Base-by-base conservation (phyloP, 1,140 invertebrate species). In the Papilio dardanus region DNA sequence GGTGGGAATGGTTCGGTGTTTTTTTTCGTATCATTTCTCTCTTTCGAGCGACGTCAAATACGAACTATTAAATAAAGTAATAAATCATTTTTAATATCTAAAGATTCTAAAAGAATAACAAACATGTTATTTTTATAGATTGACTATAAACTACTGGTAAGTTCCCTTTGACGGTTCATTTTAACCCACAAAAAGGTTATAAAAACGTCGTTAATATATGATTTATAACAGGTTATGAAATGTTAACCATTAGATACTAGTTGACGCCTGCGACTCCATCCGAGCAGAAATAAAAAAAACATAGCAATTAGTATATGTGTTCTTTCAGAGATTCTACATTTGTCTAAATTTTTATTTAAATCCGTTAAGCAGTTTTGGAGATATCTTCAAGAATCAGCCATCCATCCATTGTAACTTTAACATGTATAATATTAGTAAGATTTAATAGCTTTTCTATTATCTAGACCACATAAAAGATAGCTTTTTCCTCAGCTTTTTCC, bases 21-120 rank as follows among this genome's bases (percentile, higher is more conserved):
- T n/a, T n/a, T n/a, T n/a, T n/a, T n/a, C n/a, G n/a, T n/a, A n/a
- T n/a, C 12, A 42, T 14, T 3, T 42, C 14, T 16, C 14, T n/a
- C 1, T 3, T 21, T 21, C 46, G 19, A 19, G 19, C 16, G 19
- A 54, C 19, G 19, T 54, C 21, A 54, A 54, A 54, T 2, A 28
- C 21, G 10, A 24, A 24, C 3, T 24, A 54, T 7, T 54, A 54
- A 54, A 54, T 24, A 54, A 54, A 24, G 16, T 24, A 54, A 3
- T 62, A 62, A 62, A 62, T 62, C 54, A 62, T 28, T 30, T 54
- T 62, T 62, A 62, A 28, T 12, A 62, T 62, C 24, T 5, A 28
- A 62, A 62, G 54, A 28, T 62, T n/a, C 24, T 62, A 28, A 28
- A 3, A 62, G 28, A 54, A 0, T 24, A 58, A 58, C 24, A 58